Base-by-base conservation (phyloP, 1,140 invertebrate species). In the Leucophenga varia region DNA sequence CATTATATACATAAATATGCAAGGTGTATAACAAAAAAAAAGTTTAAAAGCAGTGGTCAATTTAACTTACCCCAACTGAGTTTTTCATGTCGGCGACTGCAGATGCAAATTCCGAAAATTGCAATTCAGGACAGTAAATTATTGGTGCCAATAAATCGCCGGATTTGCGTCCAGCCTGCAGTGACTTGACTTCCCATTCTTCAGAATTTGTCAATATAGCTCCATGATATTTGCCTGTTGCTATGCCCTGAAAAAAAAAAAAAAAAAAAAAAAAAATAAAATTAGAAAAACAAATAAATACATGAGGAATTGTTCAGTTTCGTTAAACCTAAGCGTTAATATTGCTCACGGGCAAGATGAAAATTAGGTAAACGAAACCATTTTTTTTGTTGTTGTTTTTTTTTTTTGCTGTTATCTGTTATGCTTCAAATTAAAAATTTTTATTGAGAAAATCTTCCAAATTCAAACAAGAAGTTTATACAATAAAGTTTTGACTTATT, bases 71-170 rank as follows among this genome's bases (percentile, higher is more conserved):
- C 44, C 85, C 86, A 34, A 89, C 91, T 38, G 90, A 91, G 73
- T 96, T 95, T 77, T 93, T 95, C 91, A 95, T 94, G 72, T 95
- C 93, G 28, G 93, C 93, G 21, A 94, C 72, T 22, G 82, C 81
- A 47, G 89, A 92, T 44, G 83, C 80, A 78, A 93, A 92, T 79
- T 96, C 92, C 19, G 80, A 77, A 76, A 92, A 93, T 78, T 95
- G 92, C 31, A 96, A 79, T 77, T 96, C 93, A 1, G 93, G 93
- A 38, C 86, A 84, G 76, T 87, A 96, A 19, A 89, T 85, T 57
- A 95, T 79, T 8, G 93, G 85, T 67, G 91, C 90, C 17, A 87
- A 80, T 36, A 94, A 80, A 77, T 95, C 92, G 8, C 91, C 92
- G 25, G 83, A 84, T 38, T 64, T 69, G 54, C 78, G 75, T 6